Evolutionary conservation across 2,888 invertebrate species (phyloP), one percentile per base, ranked within the genome.

Genomic region (Bimastos eiseni): DNA sequence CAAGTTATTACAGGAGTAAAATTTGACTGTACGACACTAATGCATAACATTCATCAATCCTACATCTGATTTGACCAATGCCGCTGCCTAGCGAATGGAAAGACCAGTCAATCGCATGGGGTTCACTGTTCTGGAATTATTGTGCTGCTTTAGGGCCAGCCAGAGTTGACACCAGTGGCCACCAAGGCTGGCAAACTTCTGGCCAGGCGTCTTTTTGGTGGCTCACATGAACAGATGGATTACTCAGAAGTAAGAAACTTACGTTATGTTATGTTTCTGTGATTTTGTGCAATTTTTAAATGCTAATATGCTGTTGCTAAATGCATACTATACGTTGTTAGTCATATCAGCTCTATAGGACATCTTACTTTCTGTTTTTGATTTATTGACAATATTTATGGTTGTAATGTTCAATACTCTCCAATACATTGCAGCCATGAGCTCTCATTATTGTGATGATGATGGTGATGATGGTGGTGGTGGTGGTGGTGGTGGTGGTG

Each of bases 151-250:
- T 84, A 91, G 90, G 95, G 97, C 96, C 96, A 96, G 93, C 94
- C 98, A 0, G 98, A 99, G 96, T 96, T 99, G 89, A 99, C 99
- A 8, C 99, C 99, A 3, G 98, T 99, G 15, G 95, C 95, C 37
- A 95, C 95, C 90, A 94, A 95, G 91, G 98, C 99, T 89, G 99
- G 98, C 83, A 96, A 97, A 92, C 96, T 98, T 93, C 96, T 99
- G 90, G 97, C 98, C 30, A 96, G 97, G 90, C 93, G 96, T 83
- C 92, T 96, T 70, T 95, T 94, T 93, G 93, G 93, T 19, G 92
- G 92, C 21, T 91, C 92, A n/a, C 92, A 90, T 5, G 92, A 92
- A 86, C 93, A 93, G 86, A 95, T 95, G 93, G 94, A 95, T 89
- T 95, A 95, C 92, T 92, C 93, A 21, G 93, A 92, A 92, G 92